Percentiles rank a stretch among this genome's conserved stretches.
Conservation (phyloP, 2,113 vertebrate species). For the Amphiprion ocellaris region DNA sequence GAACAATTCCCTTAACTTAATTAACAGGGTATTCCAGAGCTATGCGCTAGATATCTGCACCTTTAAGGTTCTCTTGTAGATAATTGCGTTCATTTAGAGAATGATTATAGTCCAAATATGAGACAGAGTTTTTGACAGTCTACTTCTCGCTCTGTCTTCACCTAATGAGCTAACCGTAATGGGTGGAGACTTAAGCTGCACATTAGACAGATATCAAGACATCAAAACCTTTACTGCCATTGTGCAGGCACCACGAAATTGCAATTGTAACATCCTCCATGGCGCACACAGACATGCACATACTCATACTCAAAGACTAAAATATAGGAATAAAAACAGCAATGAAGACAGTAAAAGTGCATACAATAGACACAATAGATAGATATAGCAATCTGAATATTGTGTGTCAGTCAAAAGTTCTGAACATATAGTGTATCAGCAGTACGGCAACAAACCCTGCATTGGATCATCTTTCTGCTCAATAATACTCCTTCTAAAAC, state of each 20-base stretch:
- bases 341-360: no score
- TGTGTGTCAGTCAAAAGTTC: neutral
- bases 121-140: neutral
- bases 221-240: neutral
- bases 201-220: neutral
- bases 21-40: slow-evolving; percentile 23
- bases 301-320: no score
- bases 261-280: no score
- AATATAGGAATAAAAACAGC: no score
- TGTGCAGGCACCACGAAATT: neutral
- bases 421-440: neutral
- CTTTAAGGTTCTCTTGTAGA: neutral
- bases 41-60: slow-evolving; percentile 3
- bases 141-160: neutral
- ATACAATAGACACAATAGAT: no score
- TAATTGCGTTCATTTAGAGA: neutral
- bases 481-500: no score
- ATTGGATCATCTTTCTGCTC: neutral
- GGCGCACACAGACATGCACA: no score
- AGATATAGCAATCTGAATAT: no score
- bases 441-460: neutral
- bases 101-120: neutral
- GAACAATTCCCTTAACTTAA: slow-evolving; percentile 24
- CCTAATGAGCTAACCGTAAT: neutral
- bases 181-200: neutral